Evolutionary conservation across 2,113 vertebrate species (phyloP).

Genomic region (Struthidea cinerea): DNA sequence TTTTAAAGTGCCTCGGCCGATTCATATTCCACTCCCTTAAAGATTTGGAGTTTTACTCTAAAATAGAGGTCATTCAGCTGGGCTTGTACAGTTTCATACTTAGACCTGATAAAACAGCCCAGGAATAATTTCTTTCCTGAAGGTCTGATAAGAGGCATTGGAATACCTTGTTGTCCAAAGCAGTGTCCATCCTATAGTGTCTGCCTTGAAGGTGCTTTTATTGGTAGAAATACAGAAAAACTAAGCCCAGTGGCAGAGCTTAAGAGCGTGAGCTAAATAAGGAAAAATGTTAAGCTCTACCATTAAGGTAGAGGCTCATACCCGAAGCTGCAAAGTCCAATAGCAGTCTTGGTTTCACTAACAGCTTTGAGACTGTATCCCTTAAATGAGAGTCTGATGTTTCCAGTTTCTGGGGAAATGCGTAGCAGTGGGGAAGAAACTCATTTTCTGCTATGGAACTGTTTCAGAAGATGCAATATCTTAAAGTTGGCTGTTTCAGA

Average conservation of each 20-base stretch:
- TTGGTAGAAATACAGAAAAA: not conserved
- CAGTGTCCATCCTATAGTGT: not conserved
- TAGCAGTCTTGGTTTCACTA: not conserved
- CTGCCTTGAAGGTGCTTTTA: not conserved
- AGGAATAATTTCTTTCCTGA: not conserved
- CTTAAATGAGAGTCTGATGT: not conserved
- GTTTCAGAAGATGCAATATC: not conserved
- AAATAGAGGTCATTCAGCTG: not conserved
- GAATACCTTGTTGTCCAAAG: not conserved
- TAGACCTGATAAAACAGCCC: not conserved
- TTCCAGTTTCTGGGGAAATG: not conserved
- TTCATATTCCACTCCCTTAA: not conserved
- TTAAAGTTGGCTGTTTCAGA: not conserved
- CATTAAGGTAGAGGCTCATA: not conserved
- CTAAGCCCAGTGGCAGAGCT: not conserved
- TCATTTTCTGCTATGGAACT: not conserved
- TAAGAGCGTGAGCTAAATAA: not conserved
- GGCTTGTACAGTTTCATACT: not conserved
- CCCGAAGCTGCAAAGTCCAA: rapidly evolving
- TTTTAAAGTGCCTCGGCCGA: not conserved
- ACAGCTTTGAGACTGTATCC: not conserved
- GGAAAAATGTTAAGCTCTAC: not conserved
- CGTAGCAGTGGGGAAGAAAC: not conserved
- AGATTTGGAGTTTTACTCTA: not conserved
- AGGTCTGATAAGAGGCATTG: not conserved